Conservation (phyloP, 2,888 invertebrate genomes). For the Disparrhopalites patrizii region DNA sequence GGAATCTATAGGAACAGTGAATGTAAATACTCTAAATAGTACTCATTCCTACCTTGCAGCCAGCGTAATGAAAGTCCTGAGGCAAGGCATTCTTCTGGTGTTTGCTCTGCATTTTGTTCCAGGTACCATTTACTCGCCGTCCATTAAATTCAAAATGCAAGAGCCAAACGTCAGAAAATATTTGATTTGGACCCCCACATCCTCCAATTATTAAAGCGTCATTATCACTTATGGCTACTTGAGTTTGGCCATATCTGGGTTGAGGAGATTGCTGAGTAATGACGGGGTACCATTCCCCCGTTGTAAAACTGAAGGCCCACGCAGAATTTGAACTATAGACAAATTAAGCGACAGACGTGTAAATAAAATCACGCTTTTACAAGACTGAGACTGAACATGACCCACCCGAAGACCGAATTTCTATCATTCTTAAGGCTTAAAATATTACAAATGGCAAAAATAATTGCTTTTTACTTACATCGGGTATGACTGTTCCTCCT, state of each 20-base stretch:
- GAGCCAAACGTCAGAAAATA: constrained; percentile 88
- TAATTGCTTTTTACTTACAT: constrained; percentile 30
- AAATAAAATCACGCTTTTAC: no score
- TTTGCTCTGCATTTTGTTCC: constrained; percentile 34
- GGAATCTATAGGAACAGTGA: not conserved
- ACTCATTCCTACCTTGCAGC: constrained; percentile 39
- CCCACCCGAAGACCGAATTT: not conserved
- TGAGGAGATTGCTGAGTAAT: constrained; percentile 61
- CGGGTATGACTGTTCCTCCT: constrained; percentile 43
- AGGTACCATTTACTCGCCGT: constrained; percentile 30
- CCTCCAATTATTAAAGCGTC: constrained; percentile 78
- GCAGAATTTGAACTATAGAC: constrained; percentile 68
- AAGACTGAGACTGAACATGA: no score
- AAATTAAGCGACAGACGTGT: no score
- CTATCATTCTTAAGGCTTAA: no score
- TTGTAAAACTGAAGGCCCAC: constrained; percentile 78
- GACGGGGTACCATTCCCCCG: constrained; percentile 70
- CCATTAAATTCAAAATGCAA: constrained; percentile 55
- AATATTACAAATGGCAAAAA: not conserved
- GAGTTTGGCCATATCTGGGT: constrained; percentile 91
- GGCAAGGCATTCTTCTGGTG: constrained; percentile 30
- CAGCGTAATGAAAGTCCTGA: constrained; percentile 46
- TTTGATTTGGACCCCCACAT: constrained; percentile 78
- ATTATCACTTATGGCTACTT: constrained; percentile 71
- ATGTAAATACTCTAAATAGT: not conserved